These are phyloP conservation scores for Enteromius fasciolatus DNA, from an alignment of 2,797 vertebrate species.

Conservation along the genomic window DNA sequence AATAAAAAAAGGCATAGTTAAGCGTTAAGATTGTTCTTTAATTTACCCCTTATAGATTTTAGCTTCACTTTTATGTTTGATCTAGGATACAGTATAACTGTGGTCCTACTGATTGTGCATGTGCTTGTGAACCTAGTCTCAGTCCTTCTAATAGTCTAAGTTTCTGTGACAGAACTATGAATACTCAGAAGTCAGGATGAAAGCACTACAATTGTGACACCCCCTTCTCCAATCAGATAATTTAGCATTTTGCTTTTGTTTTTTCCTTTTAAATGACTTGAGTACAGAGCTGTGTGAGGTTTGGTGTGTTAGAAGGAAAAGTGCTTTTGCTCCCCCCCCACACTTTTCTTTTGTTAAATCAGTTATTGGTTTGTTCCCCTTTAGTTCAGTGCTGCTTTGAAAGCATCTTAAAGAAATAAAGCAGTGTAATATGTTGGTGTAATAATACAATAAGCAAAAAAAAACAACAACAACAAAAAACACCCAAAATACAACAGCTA, in stretches of 20 bases:
- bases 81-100: conserved; percentile 82
- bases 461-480: conserved; percentile 63
- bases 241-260: conserved; percentile 39
- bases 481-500: conserved; percentile 64
- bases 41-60: conserved; percentile 71
- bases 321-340: conserved; percentile 69
- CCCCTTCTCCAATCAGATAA: neutral
- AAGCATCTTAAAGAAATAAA: conserved; percentile 72
- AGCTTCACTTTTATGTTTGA: conserved; percentile 82
- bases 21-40: conserved; percentile 75
- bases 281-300: conserved; percentile 79
- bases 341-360: conserved; percentile 64
- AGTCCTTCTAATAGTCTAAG: conserved; percentile 83
- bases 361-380: neutral
- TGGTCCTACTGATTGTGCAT: conserved; percentile 92
- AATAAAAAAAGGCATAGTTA: conserved; percentile 79
- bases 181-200: conserved; percentile 71
- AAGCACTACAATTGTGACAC: conserved; percentile 71
- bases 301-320: conserved; percentile 78
- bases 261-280: conserved; percentile 71
- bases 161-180: conserved; percentile 74
- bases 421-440: conserved; percentile 78
- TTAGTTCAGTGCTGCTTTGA: conserved; percentile 36
- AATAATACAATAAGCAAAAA: conserved; percentile 65
- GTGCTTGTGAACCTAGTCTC: conserved; percentile 87